These are phyloP conservation scores for Nannoperca obscura DNA, from an alignment of 2,797 vertebrate species.

Conservation along the genomic window DNA sequence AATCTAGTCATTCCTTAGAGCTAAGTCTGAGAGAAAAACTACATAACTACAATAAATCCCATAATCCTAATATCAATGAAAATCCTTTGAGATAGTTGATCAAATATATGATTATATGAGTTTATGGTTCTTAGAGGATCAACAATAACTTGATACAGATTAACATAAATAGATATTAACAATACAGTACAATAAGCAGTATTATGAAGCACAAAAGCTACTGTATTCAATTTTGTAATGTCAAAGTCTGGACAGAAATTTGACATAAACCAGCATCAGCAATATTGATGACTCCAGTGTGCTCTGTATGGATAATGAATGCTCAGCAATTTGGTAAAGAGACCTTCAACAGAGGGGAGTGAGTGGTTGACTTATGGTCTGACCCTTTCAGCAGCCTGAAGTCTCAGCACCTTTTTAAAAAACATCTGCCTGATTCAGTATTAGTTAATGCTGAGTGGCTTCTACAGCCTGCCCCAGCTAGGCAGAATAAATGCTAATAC, in stretches of 20 bases:
- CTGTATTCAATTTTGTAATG: slow-evolving; percentile 26
- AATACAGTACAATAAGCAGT: background rate
- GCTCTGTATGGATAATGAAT: slow-evolving; percentile 58
- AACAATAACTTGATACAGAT: slow-evolving; percentile 30
- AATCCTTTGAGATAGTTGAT: slow-evolving; percentile 11
- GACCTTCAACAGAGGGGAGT: slow-evolving; percentile 29
- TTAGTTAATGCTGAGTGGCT: slow-evolving; percentile 65
- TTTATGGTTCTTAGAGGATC: slow-evolving; percentile 19
- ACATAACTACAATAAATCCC: slow-evolving; percentile 4
- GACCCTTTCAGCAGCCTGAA: slow-evolving; percentile 54
- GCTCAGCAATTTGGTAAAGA: slow-evolving; percentile 57
- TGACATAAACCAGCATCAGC: slow-evolving; percentile 46
- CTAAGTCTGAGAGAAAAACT: background rate
- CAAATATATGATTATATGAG: slow-evolving; percentile 1
- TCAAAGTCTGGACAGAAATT: slow-evolving; percentile 28
- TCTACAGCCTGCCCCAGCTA: slow-evolving; percentile 34
- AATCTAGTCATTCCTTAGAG: slow-evolving; percentile 4
- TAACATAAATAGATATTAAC: slow-evolving; percentile 28
- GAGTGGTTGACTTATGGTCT: slow-evolving; percentile 48
- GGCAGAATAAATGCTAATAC: slow-evolving; percentile 52
- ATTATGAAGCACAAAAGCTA: slow-evolving; percentile 2
- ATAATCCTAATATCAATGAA: slow-evolving; percentile 18
- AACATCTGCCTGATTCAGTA: slow-evolving; percentile 52
- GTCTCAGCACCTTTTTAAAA: slow-evolving; percentile 61
- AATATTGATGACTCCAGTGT: slow-evolving; percentile 51